Evolutionary conservation across 1,140 invertebrate species (phyloP).

Genomic region (Nomia melanderi): DNA sequence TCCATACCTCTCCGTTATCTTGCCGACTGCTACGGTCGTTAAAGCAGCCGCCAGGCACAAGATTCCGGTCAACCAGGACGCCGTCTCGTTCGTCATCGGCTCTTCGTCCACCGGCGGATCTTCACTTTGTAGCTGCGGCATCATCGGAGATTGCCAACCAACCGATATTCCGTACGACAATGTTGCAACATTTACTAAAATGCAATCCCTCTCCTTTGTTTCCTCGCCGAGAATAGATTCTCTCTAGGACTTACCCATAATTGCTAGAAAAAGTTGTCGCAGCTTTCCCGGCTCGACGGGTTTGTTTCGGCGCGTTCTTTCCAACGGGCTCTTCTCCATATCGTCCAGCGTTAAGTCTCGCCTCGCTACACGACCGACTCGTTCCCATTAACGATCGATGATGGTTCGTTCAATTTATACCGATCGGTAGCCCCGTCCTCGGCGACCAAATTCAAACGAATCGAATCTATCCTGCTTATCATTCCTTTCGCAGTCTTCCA

Average conservation of each 20-base stretch:
- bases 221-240: background rate
- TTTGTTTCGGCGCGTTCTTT: no score
- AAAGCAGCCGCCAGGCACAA: conserved; percentile 73
- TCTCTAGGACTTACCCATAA: conserved; percentile 62
- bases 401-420: conserved; percentile 47
- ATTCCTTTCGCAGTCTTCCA: background rate
- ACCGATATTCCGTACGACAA: conserved; percentile 80
- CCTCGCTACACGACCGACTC: background rate
- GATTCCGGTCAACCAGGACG: conserved; percentile 79
- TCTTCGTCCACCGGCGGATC: conserved; percentile 72
- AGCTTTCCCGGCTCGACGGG: conserved; percentile 67
- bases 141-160: conserved; percentile 82
- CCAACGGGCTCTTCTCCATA: no score
- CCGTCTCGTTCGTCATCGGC: conserved; percentile 76
- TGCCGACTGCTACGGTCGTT: conserved; percentile 64
- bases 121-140: conserved; percentile 75
- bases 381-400: background rate
- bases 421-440: conserved; percentile 19
- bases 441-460: background rate
- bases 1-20: conserved; percentile 74
- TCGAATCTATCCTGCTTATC: conserved; percentile 44
- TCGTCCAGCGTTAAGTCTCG: no score
- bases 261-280: conserved; percentile 64
- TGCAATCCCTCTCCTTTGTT: background rate
- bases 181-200: conserved; percentile 80